phyloP scores from a whole-genome alignment of 2,797 vertebrate genomes.

The Pyrocephalus nanus region DNA sequence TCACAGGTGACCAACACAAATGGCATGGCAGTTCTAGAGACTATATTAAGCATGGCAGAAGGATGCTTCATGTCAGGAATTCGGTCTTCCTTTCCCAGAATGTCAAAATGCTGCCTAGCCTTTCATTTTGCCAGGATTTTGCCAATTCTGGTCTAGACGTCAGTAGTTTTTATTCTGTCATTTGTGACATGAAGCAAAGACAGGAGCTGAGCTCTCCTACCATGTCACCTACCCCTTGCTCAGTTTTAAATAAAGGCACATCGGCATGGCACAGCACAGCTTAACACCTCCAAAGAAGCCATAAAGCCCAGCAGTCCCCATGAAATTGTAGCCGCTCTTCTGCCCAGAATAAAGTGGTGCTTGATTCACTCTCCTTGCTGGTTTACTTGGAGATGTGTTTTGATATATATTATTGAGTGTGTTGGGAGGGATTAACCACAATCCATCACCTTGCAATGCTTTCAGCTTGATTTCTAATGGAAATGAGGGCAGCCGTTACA shows the following conservation, averaged over 20 bases:
- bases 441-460: constrained; percentile 15
- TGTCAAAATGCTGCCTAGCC: neutral
- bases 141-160: neutral
- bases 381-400: neutral
- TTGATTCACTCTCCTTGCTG: neutral
- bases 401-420: neutral
- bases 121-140: neutral
- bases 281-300: neutral
- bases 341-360: neutral
- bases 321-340: neutral
- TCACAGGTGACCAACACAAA: neutral
- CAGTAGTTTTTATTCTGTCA: neutral
- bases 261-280: neutral
- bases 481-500: neutral
- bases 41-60: neutral
- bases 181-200: neutral
- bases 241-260: neutral
- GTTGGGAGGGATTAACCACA: neutral
- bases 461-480: constrained; percentile 20
- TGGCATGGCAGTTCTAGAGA: neutral
- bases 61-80: neutral
- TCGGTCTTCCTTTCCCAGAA: neutral
- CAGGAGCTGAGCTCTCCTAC: neutral
- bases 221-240: neutral
- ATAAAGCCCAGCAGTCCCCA: neutral